Evolutionary conservation across 2,797 vertebrate species (phyloP), one percentile per base, ranked within the genome.

Genomic region (Eulemur coronatus): DNA sequence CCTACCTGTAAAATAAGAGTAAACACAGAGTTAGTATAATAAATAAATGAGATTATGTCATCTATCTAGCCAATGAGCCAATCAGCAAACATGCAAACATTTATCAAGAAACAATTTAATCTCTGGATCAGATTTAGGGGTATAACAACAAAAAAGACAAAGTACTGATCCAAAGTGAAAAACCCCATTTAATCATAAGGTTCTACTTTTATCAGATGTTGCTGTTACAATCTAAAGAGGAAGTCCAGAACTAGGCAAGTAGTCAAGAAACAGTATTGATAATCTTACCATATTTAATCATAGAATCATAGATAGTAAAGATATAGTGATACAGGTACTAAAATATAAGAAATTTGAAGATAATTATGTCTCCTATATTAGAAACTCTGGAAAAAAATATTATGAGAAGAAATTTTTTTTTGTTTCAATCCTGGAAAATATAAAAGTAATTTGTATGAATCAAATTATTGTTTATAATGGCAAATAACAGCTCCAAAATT

Each of bases 271-370:
- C 3, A 76, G 8, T 61, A 50, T 9, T 59, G 48, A 26, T 35
- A 63, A 73, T 84, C n/a, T 38, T 90, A 88, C 12, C 46, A 15
- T 78, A 65, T 85, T 33, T 94, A 95, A 73, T 84, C 59, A 91
- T 20, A 41, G 55, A 95, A 73, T 84, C 59, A 92, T 20, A 41
- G 55, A 41, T 5, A 87, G n/a, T 61, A 84, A 93, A 24, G 57
- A 65, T 48, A 1, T 13, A 65, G 72, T 84, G 1, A 70, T 5
- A 22, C 18, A 38, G 14, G 48, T 61, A 76, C 20, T 75, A 63
- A 86, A 70, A 15, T 52, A 24, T 72, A 67, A 38, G 4, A 20
- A 70, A 91, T 84, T 84, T 81, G 24, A 9, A 81, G 69, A 78
- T 76, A 86, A 57, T 30, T 65, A 0, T 22, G 4, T 63, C 7